Evolutionary conservation across 2,888 invertebrate genomes (phyloP), one percentile per base, ranked within the genome.

Genomic region (Diaphora mendica): DNA sequence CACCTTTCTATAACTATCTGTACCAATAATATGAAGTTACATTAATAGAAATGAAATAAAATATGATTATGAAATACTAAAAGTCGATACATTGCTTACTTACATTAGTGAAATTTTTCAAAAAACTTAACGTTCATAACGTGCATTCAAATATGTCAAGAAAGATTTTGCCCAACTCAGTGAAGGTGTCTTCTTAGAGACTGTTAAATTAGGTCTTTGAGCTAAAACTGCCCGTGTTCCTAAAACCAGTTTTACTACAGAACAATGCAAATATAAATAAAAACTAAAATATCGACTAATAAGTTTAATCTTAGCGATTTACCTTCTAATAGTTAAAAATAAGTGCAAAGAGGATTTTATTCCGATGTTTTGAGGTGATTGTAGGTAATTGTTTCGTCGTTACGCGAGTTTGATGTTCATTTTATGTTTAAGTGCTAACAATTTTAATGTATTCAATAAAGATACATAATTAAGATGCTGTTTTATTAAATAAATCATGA

Each of bases 391-490:
- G 35, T 70, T 70, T 62, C 15, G 42, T 66, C 70, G 65, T 69
- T 30, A 42, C 75, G 69, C 74, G 71, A 76, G 17, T 35, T 51
- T 20, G 33, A 30, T 67, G 75, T 76, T 69, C 2, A 73, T 68
- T 77, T 74, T 76, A 71, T 68, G 64, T 65, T 39, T 79, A 84
- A 82, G 84, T 9, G 73, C 44, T 84, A 83, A 84, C 80, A 74
- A 48, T 79, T 55, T 67, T 20, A 71, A 74, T 73, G 55, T 71
- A 76, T 71, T 71, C 23, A 83, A 77, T 83, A 84, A 83, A 84
- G 44, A 76, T 80, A 68, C 59, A 73, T 71, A 76, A 68, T 74
- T 62, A 30, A 30, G 7, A 62, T 62, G 5, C 17, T 30, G 62
- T 30, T 62, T 62, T 30, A 62, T 26, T 62, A 59, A 26, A 59